phyloP scores from a whole-genome alignment of 2,888 invertebrate species.

The Caenorhabditis sinica region DNA sequence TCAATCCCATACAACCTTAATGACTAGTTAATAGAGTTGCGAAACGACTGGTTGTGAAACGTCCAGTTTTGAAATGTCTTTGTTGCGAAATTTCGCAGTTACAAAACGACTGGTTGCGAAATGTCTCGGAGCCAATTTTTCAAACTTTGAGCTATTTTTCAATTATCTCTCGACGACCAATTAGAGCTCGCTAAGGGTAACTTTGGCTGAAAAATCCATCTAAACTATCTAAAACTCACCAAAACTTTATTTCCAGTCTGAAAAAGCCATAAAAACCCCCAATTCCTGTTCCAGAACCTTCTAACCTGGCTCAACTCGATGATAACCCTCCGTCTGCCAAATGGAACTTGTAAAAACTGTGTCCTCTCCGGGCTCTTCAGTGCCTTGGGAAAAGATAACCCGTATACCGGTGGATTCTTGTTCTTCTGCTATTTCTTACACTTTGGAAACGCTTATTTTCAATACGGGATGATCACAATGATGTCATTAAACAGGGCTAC shows the following conservation, averaged over 20 bases:
- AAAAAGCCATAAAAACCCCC: background rate
- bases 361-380: slow-evolving; percentile 12
- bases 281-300: slow-evolving; percentile 21
- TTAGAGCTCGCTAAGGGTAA: no score
- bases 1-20: no score
- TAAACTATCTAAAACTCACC: no score
- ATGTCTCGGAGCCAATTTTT: no score
- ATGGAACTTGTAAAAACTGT: slow-evolving; percentile 49
- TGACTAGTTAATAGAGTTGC: no score
- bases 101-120: no score
- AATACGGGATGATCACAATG: slow-evolving; percentile 44
- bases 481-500: slow-evolving; percentile 45
- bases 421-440: slow-evolving; percentile 43
- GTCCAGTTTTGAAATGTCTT: no score
- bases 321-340: slow-evolving; percentile 49
- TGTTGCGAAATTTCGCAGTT: no score
- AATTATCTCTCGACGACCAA: no score
- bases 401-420: slow-evolving; percentile 31
- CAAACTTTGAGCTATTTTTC: no score
- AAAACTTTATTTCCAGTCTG: background rate
- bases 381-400: slow-evolving; percentile 20
- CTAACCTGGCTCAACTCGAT: slow-evolving; percentile 51
- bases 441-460: slow-evolving; percentile 56
- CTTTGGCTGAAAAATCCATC: no score
- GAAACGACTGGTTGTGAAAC: no score